Evolutionary conservation across 2,113 vertebrate genomes (phyloP), one percentile per base, ranked within the genome.

Genomic region (Muscicapa adusta): DNA sequence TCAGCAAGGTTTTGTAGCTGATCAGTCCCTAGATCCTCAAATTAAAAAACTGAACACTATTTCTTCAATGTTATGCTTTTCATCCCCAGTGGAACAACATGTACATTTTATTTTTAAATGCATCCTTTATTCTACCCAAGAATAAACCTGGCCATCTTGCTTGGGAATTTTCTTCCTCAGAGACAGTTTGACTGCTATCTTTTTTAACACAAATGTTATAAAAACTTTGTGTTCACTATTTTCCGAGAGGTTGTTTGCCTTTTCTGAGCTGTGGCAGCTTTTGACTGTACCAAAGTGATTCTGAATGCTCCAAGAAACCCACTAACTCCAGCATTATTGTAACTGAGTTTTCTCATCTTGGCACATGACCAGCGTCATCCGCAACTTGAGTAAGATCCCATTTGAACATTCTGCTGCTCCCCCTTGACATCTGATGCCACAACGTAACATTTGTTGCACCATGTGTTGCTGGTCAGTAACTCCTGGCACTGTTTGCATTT

Each of bases 381-480:
- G 3, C 63, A 74, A 56, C 47, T 88, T 17, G 65, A 88, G 87
- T 10, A 93, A 75, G 56, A 89, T 56, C 51, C 18, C 76, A 90
- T 80, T 78, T 57, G 72, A 85, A 60, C 53, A 33, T 61, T 86
- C 82, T 83, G 65, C 61, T 88, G 48, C 67, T 19, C 24, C 13
- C 53, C 67, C 43, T 73, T 86, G 94, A 94, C 71, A 93, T 88
- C 50, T 88, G 88, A 94, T 92, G 75, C 95, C 67, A 12, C 81
- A 93, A 67, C 24, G 63, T 85, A 89, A 86, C 96, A 96, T 94
- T 96, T 96, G 96, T 90, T 95, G 63, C 56, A 77, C 88, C 96
- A 95, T 91, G 94, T 96, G 96, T 94, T 95, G 94, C 88, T 91
- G 94, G 92, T 94, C 95, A 95, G 22, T 93, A 88, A 88, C 63